Percentiles rank a stretch among this genome's conserved stretches.
These are phyloP conservation scores for Ypsolopha sequella DNA, from an alignment of 2,888 invertebrate genomes.

Conservation along the genomic window DNA sequence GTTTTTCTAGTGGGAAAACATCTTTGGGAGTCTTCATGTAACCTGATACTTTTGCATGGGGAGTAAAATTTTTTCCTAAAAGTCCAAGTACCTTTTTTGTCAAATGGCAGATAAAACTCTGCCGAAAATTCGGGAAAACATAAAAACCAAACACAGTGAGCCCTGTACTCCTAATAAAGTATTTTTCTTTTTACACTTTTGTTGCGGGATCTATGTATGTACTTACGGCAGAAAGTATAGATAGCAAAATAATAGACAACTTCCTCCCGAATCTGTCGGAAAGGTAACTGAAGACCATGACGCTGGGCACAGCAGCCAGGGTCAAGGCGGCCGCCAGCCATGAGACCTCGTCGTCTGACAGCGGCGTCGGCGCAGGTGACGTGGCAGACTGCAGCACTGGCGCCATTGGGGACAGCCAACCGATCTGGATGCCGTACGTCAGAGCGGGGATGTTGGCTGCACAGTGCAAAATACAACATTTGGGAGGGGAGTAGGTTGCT, in stretches of 20 bases:
- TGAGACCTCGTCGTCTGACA: slow-evolving; percentile 25
- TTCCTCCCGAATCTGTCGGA: slow-evolving; percentile 33
- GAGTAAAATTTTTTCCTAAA: too few relatives aligned
- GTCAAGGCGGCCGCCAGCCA: slow-evolving; percentile 39
- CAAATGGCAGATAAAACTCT: too few relatives aligned
- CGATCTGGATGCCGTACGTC: slow-evolving; percentile 29
- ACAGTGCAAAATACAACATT: too few relatives aligned
- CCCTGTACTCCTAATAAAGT: too few relatives aligned
- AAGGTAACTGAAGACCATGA: slow-evolving; percentile 29
- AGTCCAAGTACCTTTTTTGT: too few relatives aligned
- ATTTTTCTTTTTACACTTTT: too few relatives aligned
- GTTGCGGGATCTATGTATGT: too few relatives aligned
- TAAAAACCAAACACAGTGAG: too few relatives aligned
- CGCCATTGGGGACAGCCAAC: slow-evolving; percentile 37
- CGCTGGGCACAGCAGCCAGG: slow-evolving; percentile 32
- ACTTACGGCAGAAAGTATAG: slow-evolving; percentile 43
- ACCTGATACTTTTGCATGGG: neutral
- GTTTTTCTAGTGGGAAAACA: too few relatives aligned
- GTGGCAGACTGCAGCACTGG: slow-evolving; percentile 21
- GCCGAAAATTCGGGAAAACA: too few relatives aligned
- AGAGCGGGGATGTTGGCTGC: slow-evolving; percentile 35
- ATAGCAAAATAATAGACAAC: slow-evolving; percentile 29
- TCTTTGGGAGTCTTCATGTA: neutral
- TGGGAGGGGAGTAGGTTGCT: too few relatives aligned
- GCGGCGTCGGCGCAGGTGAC: slow-evolving; percentile 18